A percentile compares a stretch with the other conserved stretches of the same genome.
Conservation (phyloP, 2,888 invertebrate species). For the Notodromas monacha region DNA sequence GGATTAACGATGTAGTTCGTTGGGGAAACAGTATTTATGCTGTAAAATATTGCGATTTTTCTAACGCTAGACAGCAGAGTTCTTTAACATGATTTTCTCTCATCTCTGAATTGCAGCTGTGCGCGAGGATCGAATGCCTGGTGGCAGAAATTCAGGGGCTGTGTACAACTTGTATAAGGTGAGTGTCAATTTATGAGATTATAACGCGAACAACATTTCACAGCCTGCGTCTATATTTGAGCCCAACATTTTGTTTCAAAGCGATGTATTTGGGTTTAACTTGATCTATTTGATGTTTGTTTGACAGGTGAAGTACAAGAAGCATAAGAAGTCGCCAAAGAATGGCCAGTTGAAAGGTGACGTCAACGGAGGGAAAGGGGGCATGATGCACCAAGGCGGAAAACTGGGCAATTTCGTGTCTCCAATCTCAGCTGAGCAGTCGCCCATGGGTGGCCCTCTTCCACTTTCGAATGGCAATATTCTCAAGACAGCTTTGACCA, state of each 20-base stretch:
- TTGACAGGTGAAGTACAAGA: conserved; percentile 62
- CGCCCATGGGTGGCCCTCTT: too few species aligned
- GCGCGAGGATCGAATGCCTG: conserved; percentile 97
- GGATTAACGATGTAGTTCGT: too few species aligned
- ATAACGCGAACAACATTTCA: conserved; percentile 5
- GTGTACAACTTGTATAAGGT: conserved; percentile 94
- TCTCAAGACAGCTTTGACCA: conserved; percentile 69
- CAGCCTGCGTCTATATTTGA: too few species aligned
- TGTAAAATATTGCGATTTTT: too few species aligned
- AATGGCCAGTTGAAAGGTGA: conserved; percentile 16
- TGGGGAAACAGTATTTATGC: too few species aligned
- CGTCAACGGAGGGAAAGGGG: conserved; percentile 10
- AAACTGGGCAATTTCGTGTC: too few species aligned
- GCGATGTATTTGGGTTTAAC: conserved; percentile 5
- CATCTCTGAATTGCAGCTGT: conserved; percentile 32
- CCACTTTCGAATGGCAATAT: conserved; percentile 70
- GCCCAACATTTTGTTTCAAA: conserved; percentile 6
- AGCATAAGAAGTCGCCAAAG: conserved; percentile 52
- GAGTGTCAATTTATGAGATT: too few species aligned
- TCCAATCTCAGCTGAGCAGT: too few species aligned
- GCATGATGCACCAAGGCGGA: conserved; percentile 8
- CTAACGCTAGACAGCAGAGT: too few species aligned
- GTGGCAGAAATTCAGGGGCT: conserved; percentile 87
- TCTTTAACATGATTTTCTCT: neutral
- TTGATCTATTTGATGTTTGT: conserved; percentile 5